These are phyloP conservation scores for Cheilosia vulpina DNA, from an alignment of 2,888 invertebrate genomes.

Conservation along the genomic window DNA sequence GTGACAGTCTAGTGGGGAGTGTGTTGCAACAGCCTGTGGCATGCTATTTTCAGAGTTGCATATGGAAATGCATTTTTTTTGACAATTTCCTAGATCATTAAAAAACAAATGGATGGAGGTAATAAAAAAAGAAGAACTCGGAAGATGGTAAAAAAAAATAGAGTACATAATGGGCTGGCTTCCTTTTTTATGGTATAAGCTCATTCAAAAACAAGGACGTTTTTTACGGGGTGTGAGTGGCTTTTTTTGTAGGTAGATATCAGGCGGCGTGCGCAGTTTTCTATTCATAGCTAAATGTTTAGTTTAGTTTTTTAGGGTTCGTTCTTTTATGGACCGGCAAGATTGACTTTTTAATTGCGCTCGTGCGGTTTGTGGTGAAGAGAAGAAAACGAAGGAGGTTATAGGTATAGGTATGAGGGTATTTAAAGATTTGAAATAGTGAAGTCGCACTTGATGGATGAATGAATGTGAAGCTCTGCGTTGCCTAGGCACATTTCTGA, in stretches of 20 bases:
- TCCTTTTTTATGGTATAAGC: slow-evolving; percentile 47
- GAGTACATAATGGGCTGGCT: slow-evolving; percentile 22
- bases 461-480: background rate
- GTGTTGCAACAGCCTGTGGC: slow-evolving; percentile 44
- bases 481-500: no score
- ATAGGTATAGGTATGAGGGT: background rate
- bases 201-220: slow-evolving; percentile 50
- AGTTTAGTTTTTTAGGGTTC: slow-evolving; percentile 20
- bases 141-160: slow-evolving; percentile 22
- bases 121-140: slow-evolving; percentile 22
- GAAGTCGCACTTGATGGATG: background rate
- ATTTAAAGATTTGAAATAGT: no score
- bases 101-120: slow-evolving; percentile 32
- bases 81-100: slow-evolving; percentile 18
- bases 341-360: slow-evolving; percentile 51
- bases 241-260: slow-evolving; percentile 34
- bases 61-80: slow-evolving; percentile 57
- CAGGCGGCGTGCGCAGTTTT: slow-evolving; percentile 52
- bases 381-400: slow-evolving; percentile 17
- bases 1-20: slow-evolving; percentile 13
- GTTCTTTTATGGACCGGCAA: slow-evolving; percentile 34
- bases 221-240: slow-evolving; percentile 6
- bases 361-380: slow-evolving; percentile 29
- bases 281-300: slow-evolving; percentile 31
- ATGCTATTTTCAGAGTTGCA: slow-evolving; percentile 53